Evolutionary conservation across 2,888 invertebrate genomes (phyloP), one percentile per base, ranked within the genome.

Genomic region (Spialia ferax): DNA sequence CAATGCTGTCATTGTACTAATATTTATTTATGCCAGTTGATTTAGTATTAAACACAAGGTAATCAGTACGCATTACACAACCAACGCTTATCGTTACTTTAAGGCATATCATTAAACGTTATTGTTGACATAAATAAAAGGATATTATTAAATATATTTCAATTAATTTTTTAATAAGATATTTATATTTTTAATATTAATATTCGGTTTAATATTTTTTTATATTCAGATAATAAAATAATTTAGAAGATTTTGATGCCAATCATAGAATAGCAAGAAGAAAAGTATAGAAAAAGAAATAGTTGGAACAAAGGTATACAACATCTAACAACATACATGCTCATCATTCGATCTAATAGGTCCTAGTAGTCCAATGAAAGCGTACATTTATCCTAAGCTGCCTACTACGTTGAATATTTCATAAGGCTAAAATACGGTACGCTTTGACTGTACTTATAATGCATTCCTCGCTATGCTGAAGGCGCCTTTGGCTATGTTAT

Each of bases 381-480:
- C 20, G 22, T 48, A 48, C 20, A 6, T 48, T 48, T 11, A 7
- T 20, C 18, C 20, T 50, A 50, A 15, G 3, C 7, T 50, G 11
- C 20, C 48, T 42, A 42, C 38, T 15, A 15, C n/a, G 1, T 42
- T 6, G 38, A 0, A 11, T 35, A 1, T 13, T 13, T 42, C 42
- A 15, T 15, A 42, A 42, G 42, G 7, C 42, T 1, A 11, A 1
- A 6, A 7, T 3, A 5, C 42, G 42, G 11, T 23, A 52, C 23
- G 23, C 52, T 52, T 52, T 52, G 23, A 52, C 52, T 52, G 23
- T 13, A 52, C 54, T 65, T 23, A 48, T 10, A 42, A 59, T 62
- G 67, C 67, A 67, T 61, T 70, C 68, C 69, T 70, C 62, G 60
- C 70, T 70, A 68, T 45, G 45, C 69, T 60, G 50, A 54, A 61